These are phyloP conservation scores for Troilus luridus DNA, from an alignment of 2,888 invertebrate species.

Conservation along the genomic window DNA sequence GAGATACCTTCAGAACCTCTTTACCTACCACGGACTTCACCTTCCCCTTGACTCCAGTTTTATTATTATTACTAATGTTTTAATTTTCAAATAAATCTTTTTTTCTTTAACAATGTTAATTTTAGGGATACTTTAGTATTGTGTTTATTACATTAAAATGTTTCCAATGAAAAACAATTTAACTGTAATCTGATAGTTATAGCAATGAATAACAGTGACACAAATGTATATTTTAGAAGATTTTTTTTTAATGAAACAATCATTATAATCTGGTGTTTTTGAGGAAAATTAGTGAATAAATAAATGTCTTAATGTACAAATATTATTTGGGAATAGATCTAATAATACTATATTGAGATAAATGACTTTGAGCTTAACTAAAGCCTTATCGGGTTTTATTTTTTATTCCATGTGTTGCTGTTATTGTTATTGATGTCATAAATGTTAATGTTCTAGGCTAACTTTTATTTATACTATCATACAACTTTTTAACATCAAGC, in stretches of 20 bases:
- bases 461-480: background rate
- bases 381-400: background rate
- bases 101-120: background rate
- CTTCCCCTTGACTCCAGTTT: constrained; percentile 66
- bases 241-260: background rate
- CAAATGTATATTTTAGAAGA: background rate
- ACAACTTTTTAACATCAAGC: background rate
- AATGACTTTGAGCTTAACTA: background rate
- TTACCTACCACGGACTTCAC: constrained; percentile 64
- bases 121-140: background rate
- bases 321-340: constrained; percentile 8
- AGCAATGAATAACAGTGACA: background rate
- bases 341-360: background rate
- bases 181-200: background rate
- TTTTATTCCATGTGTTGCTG: background rate
- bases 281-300: background rate
- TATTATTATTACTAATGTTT: constrained; percentile 60
- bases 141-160: background rate
- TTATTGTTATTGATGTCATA: background rate
- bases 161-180: background rate
- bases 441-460: background rate
- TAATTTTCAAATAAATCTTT: background rate
- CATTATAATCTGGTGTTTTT: background rate
- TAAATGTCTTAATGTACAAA: background rate
- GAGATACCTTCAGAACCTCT: constrained; percentile 62